Base-by-base conservation (phyloP, 2,888 invertebrate genomes). In the Drosophila austrosaltans region DNA sequence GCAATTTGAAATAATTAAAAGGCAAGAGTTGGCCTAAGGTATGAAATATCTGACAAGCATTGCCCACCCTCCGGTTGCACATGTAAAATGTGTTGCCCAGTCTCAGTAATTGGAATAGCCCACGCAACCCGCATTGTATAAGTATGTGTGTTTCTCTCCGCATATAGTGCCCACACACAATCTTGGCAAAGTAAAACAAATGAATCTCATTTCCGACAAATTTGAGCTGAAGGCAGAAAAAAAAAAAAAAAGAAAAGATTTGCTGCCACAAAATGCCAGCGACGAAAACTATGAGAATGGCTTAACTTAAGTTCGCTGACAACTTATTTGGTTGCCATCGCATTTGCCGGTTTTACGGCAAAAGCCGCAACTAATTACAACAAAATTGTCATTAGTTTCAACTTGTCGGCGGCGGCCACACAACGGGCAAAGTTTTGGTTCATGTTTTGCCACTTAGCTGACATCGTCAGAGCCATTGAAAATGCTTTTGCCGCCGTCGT, bases 351-450 rank as follows among this genome's bases (percentile, higher is more conserved):
- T 67, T 68, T 76, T 76, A 64, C 70, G 64, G 77, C 71, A 75
- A 81, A 48, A 87, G 87, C 83, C 83, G 78, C 87, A 87, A 88
- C 85, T 86, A 86, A 86, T 86, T 86, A 88, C 87, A 88, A 83
- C 87, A 86, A 88, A 86, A 88, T 87, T 83, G 87, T 86, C 85
- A 88, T 86, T 86, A 86, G 85, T 88, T 88, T 81, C 87, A 84
- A 86, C 84, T 86, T 86, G 85, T 83, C 85, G 84, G 79, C 85
- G 84, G 79, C 85, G 84, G 79, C 83, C 81, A 74, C 86, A 77
- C 74, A 80, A 71, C 86, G 76, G 88, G 72, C 75, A 81, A 85
- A 86, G 78, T 84, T 84, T 87, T 86, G 86, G 84, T 78, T 85
- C 88, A 85, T 84, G 84, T 87, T 88, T 87, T 77, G 75, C 81